phyloP scores from a whole-genome alignment of 2,888 invertebrate genomes.

The Eudasyphora cyanicolor region DNA sequence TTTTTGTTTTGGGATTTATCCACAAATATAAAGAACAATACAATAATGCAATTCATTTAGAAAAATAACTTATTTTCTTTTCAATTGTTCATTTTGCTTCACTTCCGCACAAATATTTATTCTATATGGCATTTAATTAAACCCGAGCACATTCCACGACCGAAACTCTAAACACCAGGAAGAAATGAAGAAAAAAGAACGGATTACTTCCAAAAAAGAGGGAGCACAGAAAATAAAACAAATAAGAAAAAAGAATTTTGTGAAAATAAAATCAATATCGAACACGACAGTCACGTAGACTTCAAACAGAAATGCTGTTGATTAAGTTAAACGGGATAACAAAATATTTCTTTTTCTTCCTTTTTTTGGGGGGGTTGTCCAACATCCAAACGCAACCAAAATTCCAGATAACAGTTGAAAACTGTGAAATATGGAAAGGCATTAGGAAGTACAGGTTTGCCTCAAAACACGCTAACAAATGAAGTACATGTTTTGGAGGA shows the following conservation, averaged over 20 bases:
- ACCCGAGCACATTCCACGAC: not conserved
- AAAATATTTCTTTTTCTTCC: not conserved
- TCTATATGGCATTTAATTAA: constrained; percentile 19
- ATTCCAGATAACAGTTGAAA: not conserved
- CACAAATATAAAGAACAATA: too few relatives aligned
- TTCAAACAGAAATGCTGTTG: constrained; percentile 35
- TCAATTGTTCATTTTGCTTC: not conserved
- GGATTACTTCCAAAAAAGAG: not conserved
- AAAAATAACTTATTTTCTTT: not conserved
- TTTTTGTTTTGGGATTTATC: too few relatives aligned
- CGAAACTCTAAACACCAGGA: not conserved
- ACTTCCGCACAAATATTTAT: not conserved
- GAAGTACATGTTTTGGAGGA: too few relatives aligned
- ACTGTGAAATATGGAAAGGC: too few relatives aligned
- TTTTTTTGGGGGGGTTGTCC: not conserved
- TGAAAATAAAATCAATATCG: constrained; percentile 53
- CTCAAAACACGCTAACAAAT: too few relatives aligned
- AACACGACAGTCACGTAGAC: constrained; percentile 49
- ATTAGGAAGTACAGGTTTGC: too few relatives aligned
- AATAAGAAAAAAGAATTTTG: not conserved
- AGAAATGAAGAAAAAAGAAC: too few relatives aligned
- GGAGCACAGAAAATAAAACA: not conserved
- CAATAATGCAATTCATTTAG: not conserved
- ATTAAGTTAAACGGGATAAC: constrained; percentile 36
- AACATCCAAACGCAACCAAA: not conserved